These are phyloP conservation scores for Aphidius gifuensis DNA, from an alignment of 1,140 invertebrate species.

Conservation along the genomic window DNA sequence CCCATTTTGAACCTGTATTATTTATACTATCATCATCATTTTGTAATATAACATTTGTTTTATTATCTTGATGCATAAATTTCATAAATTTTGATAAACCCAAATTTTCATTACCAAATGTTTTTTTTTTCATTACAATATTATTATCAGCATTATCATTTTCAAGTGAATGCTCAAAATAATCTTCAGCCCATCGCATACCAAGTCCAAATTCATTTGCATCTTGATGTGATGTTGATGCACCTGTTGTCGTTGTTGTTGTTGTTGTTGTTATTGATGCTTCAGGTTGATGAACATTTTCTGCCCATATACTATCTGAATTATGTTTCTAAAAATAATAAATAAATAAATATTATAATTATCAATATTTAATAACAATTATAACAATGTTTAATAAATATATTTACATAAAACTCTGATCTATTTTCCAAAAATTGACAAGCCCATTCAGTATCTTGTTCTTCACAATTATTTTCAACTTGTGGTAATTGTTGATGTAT, in stretches of 20 bases:
- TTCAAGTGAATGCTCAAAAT: conserved; percentile 57
- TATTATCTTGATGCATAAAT: conserved; percentile 76
- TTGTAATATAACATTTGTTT: conserved; percentile 50
- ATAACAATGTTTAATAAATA: too few relatives aligned
- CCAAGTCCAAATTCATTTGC: conserved; percentile 52
- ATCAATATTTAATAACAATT: neutral
- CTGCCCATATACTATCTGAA: conserved; percentile 3
- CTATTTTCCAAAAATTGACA: conserved; percentile 59
- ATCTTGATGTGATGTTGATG: conserved; percentile 30
- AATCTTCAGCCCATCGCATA: conserved; percentile 62
- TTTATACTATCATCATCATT: conserved; percentile 23
- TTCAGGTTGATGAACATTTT: neutral
- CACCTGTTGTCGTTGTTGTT: conserved; percentile 23
- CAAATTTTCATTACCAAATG: conserved; percentile 66
- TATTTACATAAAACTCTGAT: conserved; percentile 57
- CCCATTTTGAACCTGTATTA: conserved; percentile 52
- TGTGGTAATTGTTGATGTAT: conserved; percentile 52
- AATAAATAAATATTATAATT: neutral
- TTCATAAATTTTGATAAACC: conserved; percentile 80
- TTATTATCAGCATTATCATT: conserved; percentile 28
- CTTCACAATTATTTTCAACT: conserved; percentile 55
- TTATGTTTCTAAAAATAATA: neutral
- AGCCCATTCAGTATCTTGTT: conserved; percentile 57
- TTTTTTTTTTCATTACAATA: conserved; percentile 47
- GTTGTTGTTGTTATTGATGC: neutral